Conservation (phyloP, 2,113 vertebrate species). For the Chaetura pelagica region DNA sequence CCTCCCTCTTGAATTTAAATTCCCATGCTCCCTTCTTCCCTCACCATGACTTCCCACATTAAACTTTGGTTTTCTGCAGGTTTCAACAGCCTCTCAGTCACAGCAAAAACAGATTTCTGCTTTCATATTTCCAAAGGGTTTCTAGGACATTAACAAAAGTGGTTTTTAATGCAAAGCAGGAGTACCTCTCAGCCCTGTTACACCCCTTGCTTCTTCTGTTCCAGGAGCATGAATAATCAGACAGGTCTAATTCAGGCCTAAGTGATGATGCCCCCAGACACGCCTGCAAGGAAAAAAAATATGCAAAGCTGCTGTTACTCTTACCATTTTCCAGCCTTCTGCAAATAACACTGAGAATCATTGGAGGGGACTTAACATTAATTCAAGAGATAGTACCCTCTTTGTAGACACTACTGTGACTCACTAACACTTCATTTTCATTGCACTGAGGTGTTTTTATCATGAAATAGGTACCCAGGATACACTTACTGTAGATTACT, state of each 20-base stretch:
- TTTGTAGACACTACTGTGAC: slow-evolving; percentile 16
- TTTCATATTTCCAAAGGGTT: not conserved
- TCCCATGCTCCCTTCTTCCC: slow-evolving; percentile 41
- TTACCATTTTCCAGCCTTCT: not conserved
- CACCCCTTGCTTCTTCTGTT: not conserved
- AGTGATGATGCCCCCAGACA: not conserved
- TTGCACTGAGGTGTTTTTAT: not conserved
- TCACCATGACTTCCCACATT: slow-evolving; percentile 51
- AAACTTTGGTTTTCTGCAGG: not conserved
- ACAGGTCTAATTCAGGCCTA: not conserved
- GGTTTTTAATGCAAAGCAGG: not conserved
- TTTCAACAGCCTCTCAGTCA: slow-evolving; percentile 21
- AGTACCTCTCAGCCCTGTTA: not conserved
- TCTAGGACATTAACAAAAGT: not conserved
- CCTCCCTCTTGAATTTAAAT: slow-evolving; percentile 40
- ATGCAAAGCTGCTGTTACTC: not conserved
- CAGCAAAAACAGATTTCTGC: not conserved
- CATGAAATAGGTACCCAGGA: not conserved
- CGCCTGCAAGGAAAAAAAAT: not conserved
- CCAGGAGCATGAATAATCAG: not conserved
- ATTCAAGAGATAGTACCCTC: not conserved
- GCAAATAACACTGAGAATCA: not conserved
- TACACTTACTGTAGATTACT: not conserved
- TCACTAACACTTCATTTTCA: slow-evolving; percentile 48
- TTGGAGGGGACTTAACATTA: not conserved